Base-by-base conservation (phyloP, 2,113 vertebrate genomes). In the Muscicapa adusta region DNA sequence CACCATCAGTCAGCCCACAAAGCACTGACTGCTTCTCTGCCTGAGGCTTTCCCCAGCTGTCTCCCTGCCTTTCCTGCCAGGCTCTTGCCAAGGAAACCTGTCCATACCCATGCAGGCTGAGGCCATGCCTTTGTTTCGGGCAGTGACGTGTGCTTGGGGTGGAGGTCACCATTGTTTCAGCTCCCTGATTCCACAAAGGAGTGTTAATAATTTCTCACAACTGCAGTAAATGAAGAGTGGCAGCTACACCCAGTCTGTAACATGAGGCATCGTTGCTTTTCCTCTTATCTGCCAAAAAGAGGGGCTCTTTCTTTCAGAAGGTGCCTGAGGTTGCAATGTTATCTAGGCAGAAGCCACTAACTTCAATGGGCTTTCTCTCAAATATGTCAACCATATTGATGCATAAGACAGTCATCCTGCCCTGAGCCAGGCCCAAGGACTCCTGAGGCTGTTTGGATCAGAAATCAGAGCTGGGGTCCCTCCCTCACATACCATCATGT, bases 81-180 rank as follows among this genome's bases (percentile, higher is more conserved):
- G 77, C 43, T 94, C 70, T 85, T 86, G 89, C 88, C 78, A 88
- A 95, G 78, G 88, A 91, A 94, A 89, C 92, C 92, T 94, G 74
- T 28, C 95, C 93, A 89, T 95, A 95, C 88, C 96, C 96, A 79
- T 67, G 71, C 42, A 91, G 58, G 62, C 90, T 54, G 58, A 40
- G 89, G 89, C 78, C 6, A 10, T 45, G 92, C 81, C 95, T 96
- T 96, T 94, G 90, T 93, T 94, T 88, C 85, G 88, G 66, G 93
- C 85, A 94, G 85, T 96, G 96, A 94, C n/a, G 36, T 93, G 92
- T 61, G 74, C 71, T 33, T 18, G 81, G 93, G 95, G 95, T 89
- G 95, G 92, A 96, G 95, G 88, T 74, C 85, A 91, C 88, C 88
- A 95, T 94, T 94, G 93, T 95, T 91, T 65, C 78, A 76, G 88